Conservation (phyloP, 2,797 vertebrate genomes). For the Hapalemur alaotrensis region DNA sequence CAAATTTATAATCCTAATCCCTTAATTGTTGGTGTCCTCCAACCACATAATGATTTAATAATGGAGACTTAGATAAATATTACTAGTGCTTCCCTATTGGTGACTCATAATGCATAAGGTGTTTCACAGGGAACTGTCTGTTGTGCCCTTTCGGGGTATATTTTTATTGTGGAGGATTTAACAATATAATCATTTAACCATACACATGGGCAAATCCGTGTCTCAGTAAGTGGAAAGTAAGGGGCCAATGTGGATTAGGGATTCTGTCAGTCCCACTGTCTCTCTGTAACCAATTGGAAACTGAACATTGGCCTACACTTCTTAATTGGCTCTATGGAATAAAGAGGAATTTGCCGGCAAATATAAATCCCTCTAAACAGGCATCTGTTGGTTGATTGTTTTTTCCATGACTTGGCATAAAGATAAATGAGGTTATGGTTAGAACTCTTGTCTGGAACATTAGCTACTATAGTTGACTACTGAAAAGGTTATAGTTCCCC, state of each 20-base stretch:
- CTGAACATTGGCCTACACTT: background rate
- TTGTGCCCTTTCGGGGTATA: background rate
- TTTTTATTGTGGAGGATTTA: background rate
- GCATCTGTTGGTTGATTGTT: background rate
- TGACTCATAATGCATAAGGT: background rate
- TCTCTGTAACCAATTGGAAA: background rate
- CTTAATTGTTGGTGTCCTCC: background rate
- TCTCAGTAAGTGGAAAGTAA: background rate
- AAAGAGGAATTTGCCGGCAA: background rate
- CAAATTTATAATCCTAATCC: background rate
- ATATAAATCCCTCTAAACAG: background rate
- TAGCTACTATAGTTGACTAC: background rate
- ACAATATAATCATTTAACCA: background rate
- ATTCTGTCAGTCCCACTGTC: background rate
- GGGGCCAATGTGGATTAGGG: background rate
- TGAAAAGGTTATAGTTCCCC: background rate
- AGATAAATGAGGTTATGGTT: background rate
- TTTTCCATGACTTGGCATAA: background rate
- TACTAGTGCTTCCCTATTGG: background rate
- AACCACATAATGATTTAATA: background rate
- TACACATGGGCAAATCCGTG: background rate
- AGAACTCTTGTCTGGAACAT: background rate
- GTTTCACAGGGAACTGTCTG: background rate
- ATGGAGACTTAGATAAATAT: background rate
- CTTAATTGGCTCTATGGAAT: background rate